These are phyloP conservation scores for Drosophila lutescens DNA, from an alignment of 2,888 invertebrate genomes.

Conservation along the genomic window DNA sequence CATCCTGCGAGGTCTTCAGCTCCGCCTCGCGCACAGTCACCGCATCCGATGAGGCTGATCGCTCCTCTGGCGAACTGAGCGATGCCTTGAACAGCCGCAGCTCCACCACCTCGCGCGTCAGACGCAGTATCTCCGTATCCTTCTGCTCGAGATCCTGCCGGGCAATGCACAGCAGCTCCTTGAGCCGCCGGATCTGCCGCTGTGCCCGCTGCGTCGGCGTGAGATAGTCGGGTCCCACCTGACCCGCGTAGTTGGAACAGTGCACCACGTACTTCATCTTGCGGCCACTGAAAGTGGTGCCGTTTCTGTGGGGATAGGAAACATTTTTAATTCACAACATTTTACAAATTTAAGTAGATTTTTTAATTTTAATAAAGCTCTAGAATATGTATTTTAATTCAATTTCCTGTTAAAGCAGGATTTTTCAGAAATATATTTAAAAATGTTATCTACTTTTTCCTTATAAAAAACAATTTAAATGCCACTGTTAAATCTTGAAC, in stretches of 20 bases:
- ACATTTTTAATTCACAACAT: too few species aligned
- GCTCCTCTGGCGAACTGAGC: constrained; percentile 91
- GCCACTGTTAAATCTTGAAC: too few species aligned
- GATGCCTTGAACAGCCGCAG: constrained; percentile 92
- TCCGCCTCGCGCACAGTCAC: constrained; percentile 90
- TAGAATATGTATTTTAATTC: background rate
- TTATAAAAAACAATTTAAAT: too few species aligned
- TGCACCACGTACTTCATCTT: constrained; percentile 93
- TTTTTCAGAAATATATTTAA: too few species aligned
- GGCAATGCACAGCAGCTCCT: constrained; percentile 89
- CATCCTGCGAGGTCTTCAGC: constrained; percentile 86
- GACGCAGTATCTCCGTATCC: constrained; percentile 90
- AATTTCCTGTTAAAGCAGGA: background rate
- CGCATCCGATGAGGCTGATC: constrained; percentile 90
- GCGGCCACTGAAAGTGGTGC: constrained; percentile 89
- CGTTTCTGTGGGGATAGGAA: constrained; percentile 84
- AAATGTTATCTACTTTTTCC: too few species aligned
- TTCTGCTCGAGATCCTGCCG: constrained; percentile 91
- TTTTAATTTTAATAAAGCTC: background rate
- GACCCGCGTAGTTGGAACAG: constrained; percentile 91
- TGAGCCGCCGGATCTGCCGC: constrained; percentile 90
- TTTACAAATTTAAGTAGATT: too few species aligned
- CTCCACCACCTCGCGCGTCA: constrained; percentile 92
- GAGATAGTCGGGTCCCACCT: constrained; percentile 92
- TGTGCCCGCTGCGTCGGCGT: constrained; percentile 95